Base-by-base conservation (phyloP, 1,140 invertebrate genomes). In the Microplitis mediator region DNA sequence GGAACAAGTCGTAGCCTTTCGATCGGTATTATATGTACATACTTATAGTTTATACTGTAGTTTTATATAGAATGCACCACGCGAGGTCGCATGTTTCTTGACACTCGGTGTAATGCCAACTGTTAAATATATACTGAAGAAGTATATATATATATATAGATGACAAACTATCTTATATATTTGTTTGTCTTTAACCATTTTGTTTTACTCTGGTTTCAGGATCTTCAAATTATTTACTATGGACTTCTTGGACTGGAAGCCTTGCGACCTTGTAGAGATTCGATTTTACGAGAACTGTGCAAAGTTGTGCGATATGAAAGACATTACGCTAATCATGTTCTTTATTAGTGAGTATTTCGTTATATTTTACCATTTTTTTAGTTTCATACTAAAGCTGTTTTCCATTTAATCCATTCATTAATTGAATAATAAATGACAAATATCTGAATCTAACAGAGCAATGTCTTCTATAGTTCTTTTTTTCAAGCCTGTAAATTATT, bases 301-400 rank as follows among this genome's bases (percentile, higher is more conserved):
- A 91, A 91, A 81, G 89, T 90, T 51, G 92, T 94, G 3, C 88
- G 92, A 34, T 94, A 93, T 77, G 92, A 94, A 80, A 89, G 89
- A 63, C 92, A 93, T 80, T 90, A 92, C 76, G 92, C 93, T 52
- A 94, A 95, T 83, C 92, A 94, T 79, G 93, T 95, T 31, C 88
- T 95, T 3, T 95, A 94, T 83, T 93, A 92, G 93, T 95, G 85
- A 91, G 92, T 90, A 81, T 75, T 70, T 9, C 11, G 6, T 45
- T 45, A 9, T 45, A 45, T 45, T 45, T 45, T 23, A 23, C 5
- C 56, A 16, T 56, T 64, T 77, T 35, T 45, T 36, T 52, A 13
- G n/a, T 23, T 2, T 56, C 51, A 4, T n/a, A 52, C 9, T 8
- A 11, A 35, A 13, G 35, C 56, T 31, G 13, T 36, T 23, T 51